Base-by-base conservation (phyloP, 2,113 vertebrate genomes). In the Pachycephala philippinensis region DNA sequence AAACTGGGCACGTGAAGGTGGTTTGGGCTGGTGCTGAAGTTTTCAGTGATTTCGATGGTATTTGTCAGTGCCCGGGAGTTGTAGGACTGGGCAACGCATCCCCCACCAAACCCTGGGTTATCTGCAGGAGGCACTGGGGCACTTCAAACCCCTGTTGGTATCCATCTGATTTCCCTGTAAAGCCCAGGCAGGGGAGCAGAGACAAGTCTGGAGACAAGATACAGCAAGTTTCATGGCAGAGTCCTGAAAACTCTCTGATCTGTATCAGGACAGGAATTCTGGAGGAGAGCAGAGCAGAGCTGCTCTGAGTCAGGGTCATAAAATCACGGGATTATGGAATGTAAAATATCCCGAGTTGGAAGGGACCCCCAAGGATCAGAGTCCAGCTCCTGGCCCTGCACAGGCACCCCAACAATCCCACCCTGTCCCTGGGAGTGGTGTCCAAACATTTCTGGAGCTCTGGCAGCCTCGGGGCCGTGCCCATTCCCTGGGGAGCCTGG, bases 211-310 rank as follows among this genome's bases (percentile, higher is more conserved):
- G 45, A 40, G 86, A 94, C 97, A 96, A 97, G 97, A 97, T 1
- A 2, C 17, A 57, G 93, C 97, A 97, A 92, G 97, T 21, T 84
- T 87, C n/a, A 20, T 19, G 56, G 78, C 84, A 93, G 92, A 93
- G 86, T n/a, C 89, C 75, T 79, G 37, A 87, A 84, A 93, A 82
- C 59, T 4, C 81, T 87, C 84, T 39, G 84, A 96, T 89, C 94
- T 21, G 3, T 78, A 71, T 80, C 53, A 4, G 76, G 76, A 33
- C 2, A 50, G 92, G 77, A 77, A 56, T 82, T 49, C 3, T 4
- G 7, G 27, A 44, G 61, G 27, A 35, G 27, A 39, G 24, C 53
- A 52, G 82, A 57, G 64, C 64, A 52, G 49, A 68, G 75, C 49
- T 53, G 28, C 10, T 3, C 22, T 0, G 1, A 30, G 40, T 17